Evolutionary conservation across 2,113 vertebrate genomes (phyloP).

Genomic region (Fulmarus glacialis): DNA sequence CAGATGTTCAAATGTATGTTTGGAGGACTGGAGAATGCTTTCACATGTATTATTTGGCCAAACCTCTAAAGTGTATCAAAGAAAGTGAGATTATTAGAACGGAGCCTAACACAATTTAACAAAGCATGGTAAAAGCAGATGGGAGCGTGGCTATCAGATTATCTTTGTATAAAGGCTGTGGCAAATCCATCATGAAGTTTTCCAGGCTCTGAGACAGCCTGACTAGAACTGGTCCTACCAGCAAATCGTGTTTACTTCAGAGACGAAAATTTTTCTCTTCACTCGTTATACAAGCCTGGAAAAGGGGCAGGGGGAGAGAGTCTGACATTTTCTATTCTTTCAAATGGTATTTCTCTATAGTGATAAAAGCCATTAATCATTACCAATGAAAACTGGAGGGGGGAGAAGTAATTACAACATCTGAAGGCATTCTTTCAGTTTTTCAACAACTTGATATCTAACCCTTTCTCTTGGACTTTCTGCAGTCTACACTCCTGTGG

Average conservation of each 20-base stretch:
- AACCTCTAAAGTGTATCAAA: background rate
- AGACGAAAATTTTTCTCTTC: background rate
- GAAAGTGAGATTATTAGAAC: background rate
- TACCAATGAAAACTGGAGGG: background rate
- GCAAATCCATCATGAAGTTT: constrained; percentile 44
- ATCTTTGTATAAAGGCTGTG: constrained; percentile 18
- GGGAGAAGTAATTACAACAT: background rate
- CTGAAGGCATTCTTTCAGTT: background rate
- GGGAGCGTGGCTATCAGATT: constrained; percentile 1
- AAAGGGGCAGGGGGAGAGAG: background rate
- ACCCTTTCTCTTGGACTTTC: background rate
- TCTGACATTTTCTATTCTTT: background rate
- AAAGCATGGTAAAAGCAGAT: constrained; percentile 10
- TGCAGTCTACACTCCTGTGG: background rate
- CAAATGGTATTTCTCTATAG: background rate
- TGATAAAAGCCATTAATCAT: background rate
- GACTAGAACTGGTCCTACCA: background rate
- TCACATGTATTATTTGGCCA: background rate
- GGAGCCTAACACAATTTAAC: background rate
- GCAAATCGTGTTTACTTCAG: constrained; percentile 26
- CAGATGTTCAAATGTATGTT: background rate
- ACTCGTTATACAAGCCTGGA: background rate
- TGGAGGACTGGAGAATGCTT: background rate
- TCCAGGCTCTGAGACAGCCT: background rate
- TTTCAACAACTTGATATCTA: background rate